Conservation (phyloP, 2,113 vertebrate genomes). For the Ptychochromis oligacanthus region DNA sequence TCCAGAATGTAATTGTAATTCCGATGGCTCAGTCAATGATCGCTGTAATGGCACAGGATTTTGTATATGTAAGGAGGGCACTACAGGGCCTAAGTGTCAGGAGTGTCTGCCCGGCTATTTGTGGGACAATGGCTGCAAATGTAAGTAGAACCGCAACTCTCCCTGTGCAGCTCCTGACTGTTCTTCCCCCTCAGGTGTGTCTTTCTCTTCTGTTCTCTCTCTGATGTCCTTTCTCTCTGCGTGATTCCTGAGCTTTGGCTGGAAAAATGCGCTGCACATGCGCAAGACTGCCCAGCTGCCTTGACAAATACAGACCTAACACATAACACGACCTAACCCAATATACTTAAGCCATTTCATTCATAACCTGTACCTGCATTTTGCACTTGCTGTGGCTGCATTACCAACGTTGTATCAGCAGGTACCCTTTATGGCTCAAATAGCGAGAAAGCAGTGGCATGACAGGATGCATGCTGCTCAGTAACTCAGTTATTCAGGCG, state of each 20-base stretch:
- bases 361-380: conserved; percentile 24
- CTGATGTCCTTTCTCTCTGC: conserved; percentile 39
- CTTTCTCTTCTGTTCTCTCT: conserved; percentile 32
- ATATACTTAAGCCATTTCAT: background rate
- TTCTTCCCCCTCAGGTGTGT: conserved; percentile 32
- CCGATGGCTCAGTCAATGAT: conserved; percentile 94
- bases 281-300: conserved; percentile 44
- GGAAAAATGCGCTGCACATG: conserved; percentile 59
- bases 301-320: conserved; percentile 26
- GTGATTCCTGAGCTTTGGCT: conserved; percentile 69
- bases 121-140: conserved; percentile 98
- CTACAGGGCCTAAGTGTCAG: conserved; percentile 95
- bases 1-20: conserved; percentile 99
- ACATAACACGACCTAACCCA: conserved; percentile 30
- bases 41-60: conserved; percentile 99
- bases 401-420: conserved; percentile 16
- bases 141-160: conserved; percentile 88
- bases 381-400: conserved; percentile 13
- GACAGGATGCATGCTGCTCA: conserved; percentile 57
- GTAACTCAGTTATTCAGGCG: conserved; percentile 52
- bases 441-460: conserved; percentile 29
- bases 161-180: conserved; percentile 70
- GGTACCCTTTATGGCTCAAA: conserved; percentile 11
- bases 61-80: conserved; percentile 99
- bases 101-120: conserved; percentile 97